These are phyloP conservation scores for Bhutanitis thaidina DNA, from an alignment of 2,888 invertebrate genomes.

Conservation along the genomic window DNA sequence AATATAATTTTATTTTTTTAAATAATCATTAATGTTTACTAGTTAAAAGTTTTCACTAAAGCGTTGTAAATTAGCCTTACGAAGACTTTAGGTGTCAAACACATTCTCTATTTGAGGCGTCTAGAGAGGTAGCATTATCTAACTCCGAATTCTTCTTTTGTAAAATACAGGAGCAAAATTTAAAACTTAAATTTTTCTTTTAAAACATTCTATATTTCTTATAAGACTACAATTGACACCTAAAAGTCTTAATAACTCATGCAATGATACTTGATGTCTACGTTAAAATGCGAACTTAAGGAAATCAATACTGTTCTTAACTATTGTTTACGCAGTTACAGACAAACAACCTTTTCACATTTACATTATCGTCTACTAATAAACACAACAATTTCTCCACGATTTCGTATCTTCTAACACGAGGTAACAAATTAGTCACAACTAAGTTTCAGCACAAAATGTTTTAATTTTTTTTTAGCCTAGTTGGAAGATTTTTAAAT, in stretches of 20 bases:
- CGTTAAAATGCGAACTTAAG: conserved; percentile 23
- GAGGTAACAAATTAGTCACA: conserved; percentile 40
- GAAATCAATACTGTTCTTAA: conserved; percentile 24
- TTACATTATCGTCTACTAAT: conserved; percentile 41
- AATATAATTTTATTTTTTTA: background rate
- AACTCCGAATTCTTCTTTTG: too few species aligned
- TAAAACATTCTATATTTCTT: conserved; percentile 3
- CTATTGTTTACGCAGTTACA: conserved; percentile 34
- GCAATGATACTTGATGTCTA: conserved; percentile 15
- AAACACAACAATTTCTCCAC: conserved; percentile 46
- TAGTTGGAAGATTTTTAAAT: background rate
- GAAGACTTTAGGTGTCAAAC: conserved; percentile 15
- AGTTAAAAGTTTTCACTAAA: conserved; percentile 11
- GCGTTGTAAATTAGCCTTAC: background rate
- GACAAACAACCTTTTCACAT: conserved; percentile 39
- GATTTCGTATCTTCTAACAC: conserved; percentile 29
- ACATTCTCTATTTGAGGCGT: conserved; percentile 1
- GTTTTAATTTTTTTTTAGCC: conserved; percentile 24
- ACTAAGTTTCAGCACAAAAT: conserved; percentile 29
- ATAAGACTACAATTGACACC: conserved; percentile 14
- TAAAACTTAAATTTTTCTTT: too few species aligned
- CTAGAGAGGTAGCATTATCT: background rate
- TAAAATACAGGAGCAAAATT: too few species aligned
- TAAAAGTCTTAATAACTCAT: conserved; percentile 11
- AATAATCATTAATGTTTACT: background rate